Conservation (phyloP, 2,113 vertebrate species). For the Dipodomys spectabilis region DNA sequence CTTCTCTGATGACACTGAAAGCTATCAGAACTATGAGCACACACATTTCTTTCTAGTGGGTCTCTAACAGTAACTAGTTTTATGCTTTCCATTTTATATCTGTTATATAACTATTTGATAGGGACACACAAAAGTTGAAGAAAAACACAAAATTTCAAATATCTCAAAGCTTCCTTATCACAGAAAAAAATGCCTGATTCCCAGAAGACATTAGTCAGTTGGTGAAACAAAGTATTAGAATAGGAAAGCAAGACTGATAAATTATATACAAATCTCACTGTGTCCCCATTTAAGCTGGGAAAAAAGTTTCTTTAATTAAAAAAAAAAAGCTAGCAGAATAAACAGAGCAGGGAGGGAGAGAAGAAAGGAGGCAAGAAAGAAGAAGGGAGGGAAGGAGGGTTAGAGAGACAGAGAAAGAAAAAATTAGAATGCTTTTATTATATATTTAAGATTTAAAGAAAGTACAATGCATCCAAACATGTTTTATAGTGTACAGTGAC, state of each 20-base stretch:
- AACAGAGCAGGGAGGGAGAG: background rate
- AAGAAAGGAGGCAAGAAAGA: background rate
- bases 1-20: constrained; percentile 5
- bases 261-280: constrained; percentile 60
- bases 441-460: constrained; percentile 22
- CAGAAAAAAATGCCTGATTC: constrained; percentile 57
- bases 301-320: constrained; percentile 45
- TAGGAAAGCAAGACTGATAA: constrained; percentile 45
- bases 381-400: fast-evolving
- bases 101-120: constrained; percentile 52
- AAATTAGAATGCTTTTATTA: background rate
- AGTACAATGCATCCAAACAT: constrained; percentile 75
- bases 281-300: constrained; percentile 33
- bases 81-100: constrained; percentile 27
- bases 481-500: constrained; percentile 73
- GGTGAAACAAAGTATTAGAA: constrained; percentile 69
- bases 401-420: background rate
- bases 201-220: constrained; percentile 43
- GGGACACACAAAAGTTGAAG: constrained; percentile 56
- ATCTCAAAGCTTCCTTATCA: constrained; percentile 21
- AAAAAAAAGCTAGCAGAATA: background rate
- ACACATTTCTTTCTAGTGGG: background rate
- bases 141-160: constrained; percentile 22
- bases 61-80: background rate
- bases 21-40: background rate